A percentile compares a stretch with the other conserved stretches of the same genome.
Conservation (phyloP, 2,113 vertebrate genomes). For the Eudyptes chrysolophus region DNA sequence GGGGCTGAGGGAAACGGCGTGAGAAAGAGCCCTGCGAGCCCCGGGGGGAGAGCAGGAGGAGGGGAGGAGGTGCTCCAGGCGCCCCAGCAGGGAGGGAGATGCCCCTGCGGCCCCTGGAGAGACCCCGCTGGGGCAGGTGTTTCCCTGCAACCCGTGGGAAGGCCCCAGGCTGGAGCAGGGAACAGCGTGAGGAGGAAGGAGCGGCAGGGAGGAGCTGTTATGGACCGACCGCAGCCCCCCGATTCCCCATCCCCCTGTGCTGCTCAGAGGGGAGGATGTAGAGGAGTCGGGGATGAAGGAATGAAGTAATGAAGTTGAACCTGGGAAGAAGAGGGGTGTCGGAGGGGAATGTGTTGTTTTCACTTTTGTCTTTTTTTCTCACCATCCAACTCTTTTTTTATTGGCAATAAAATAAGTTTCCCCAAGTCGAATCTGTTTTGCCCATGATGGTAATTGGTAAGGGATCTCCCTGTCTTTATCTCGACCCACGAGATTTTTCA, state of each 20-base stretch:
- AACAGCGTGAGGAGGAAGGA: fast-evolving
- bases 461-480: background rate
- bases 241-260: fast-evolving
- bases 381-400: background rate
- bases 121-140: no score
- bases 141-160: background rate
- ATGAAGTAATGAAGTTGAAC: background rate
- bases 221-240: fast-evolving
- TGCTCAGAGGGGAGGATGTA: fast-evolving
- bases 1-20: no score
- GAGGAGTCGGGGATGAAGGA: fast-evolving
- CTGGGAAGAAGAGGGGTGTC: background rate
- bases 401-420: background rate
- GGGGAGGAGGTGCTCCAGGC: no score
- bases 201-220: fast-evolving
- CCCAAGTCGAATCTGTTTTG: background rate
- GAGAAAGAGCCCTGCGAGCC: no score
- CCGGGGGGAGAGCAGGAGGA: no score
- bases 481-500: fast-evolving
- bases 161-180: background rate
- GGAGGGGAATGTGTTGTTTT: background rate
- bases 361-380: background rate
- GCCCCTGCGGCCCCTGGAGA: no score
- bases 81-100: no score
- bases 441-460: fast-evolving